phyloP scores from a whole-genome alignment of 2,797 vertebrate species.

The Danio aesculapii region DNA sequence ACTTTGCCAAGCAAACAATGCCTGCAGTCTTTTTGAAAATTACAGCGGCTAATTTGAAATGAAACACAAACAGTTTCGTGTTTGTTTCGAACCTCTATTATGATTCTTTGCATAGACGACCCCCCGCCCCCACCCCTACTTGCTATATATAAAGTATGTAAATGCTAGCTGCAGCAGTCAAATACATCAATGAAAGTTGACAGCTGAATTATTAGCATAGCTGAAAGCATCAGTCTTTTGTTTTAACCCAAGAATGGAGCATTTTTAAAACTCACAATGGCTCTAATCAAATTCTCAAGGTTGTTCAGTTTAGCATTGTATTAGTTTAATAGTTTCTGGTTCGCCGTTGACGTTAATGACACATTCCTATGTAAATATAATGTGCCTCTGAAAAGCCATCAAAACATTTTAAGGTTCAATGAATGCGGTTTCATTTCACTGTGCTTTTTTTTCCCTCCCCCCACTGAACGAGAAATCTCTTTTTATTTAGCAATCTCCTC shows the following conservation, averaged over 20 bases:
- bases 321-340: constrained; percentile 98
- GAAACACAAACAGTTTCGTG: constrained; percentile 82
- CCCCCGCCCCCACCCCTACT: constrained; percentile 66
- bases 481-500: constrained; percentile 88
- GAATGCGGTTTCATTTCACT: constrained; percentile 89
- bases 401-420: constrained; percentile 98
- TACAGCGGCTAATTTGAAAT: constrained; percentile 84
- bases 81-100: constrained; percentile 78
- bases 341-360: constrained; percentile 96
- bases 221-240: constrained; percentile 86
- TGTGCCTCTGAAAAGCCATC: constrained; percentile 90
- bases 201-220: constrained; percentile 89
- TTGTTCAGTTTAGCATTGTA: constrained; percentile 97
- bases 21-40: constrained; percentile 82
- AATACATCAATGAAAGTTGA: constrained; percentile 86
- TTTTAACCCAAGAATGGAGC: constrained; percentile 87
- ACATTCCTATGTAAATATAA: constrained; percentile 96
- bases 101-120: constrained; percentile 76
- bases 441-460: constrained; percentile 71
- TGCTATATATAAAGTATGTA: constrained; percentile 88
- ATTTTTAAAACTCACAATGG: constrained; percentile 93
- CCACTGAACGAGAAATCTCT: constrained; percentile 79
- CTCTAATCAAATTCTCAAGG: constrained; percentile 98
- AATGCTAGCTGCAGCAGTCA: constrained; percentile 85
- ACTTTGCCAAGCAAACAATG: constrained; percentile 83